A percentile compares a stretch with the other conserved stretches of the same genome.
Evolutionary conservation across 2,888 invertebrate genomes (phyloP).

Genomic region (Aphrophora alni): DNA sequence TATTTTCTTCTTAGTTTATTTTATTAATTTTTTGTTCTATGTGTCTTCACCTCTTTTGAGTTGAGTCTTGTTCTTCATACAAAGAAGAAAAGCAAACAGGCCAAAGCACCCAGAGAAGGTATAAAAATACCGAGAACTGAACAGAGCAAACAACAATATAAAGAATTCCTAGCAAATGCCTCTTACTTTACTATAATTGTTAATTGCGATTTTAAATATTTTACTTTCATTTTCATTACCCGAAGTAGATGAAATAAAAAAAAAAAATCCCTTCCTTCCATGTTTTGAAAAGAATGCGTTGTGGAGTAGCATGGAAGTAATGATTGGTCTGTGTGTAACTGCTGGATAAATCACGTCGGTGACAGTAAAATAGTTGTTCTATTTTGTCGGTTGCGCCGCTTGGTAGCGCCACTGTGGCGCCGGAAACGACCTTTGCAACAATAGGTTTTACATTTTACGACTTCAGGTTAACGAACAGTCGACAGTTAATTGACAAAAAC

Average conservation of each 20-base stretch:
- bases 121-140: constrained; percentile 6
- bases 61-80: too few species aligned
- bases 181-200: background rate
- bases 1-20: too few species aligned
- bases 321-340: background rate
- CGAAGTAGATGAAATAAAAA: constrained; percentile 6
- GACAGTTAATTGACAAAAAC: background rate
- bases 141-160: background rate
- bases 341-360: constrained; percentile 24
- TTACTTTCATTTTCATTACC: constrained; percentile 5
- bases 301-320: constrained; percentile 8
- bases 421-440: background rate
- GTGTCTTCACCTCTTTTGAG: too few species aligned
- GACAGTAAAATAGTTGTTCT: constrained; percentile 27
- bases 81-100: too few species aligned
- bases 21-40: too few species aligned
- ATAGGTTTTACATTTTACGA: background rate
- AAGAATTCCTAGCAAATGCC: background rate
- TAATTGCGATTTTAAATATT: constrained; percentile 6
- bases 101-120: background rate
- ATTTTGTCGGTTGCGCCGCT: background rate
- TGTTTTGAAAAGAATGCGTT: background rate
- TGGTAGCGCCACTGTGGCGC: background rate
- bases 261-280: background rate
- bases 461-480: background rate